Evolutionary conservation across 2,888 invertebrate species (phyloP).

Genomic region (Arrhopalites spinosus): DNA sequence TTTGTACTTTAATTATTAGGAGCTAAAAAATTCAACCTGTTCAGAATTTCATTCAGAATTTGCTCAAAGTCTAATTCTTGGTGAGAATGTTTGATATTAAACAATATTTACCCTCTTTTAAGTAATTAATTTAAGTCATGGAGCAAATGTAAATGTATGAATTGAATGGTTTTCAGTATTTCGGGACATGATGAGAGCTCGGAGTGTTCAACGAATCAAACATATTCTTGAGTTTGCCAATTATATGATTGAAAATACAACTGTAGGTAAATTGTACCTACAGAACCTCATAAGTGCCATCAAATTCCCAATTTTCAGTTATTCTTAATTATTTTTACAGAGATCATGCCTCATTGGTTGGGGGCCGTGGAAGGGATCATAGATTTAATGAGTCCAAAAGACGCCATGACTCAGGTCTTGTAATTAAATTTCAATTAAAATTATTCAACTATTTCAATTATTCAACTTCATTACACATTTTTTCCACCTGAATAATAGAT

Average conservation of each 20-base stretch:
- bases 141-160: too few species aligned
- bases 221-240: constrained; percentile 18
- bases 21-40: constrained; percentile 22
- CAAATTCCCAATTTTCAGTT: background rate
- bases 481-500: background rate
- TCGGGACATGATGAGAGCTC: constrained; percentile 4
- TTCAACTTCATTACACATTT: background rate
- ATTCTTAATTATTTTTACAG: constrained; percentile 10
- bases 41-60: constrained; percentile 25
- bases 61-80: constrained; percentile 10
- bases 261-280: background rate
- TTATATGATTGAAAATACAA: background rate
- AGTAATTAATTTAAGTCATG: too few species aligned
- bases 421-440: background rate
- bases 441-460: background rate
- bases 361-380: constrained; percentile 26
- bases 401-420: constrained; percentile 1
- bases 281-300: background rate
- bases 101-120: too few species aligned
- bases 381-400: constrained; percentile 23
- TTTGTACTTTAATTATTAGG: constrained; percentile 6
- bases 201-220: constrained; percentile 18
- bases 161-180: background rate
- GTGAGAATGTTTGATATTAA: too few species aligned
- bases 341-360: constrained; percentile 15